A percentile compares a stretch with the other conserved stretches of the same genome.
These are phyloP conservation scores for Polyommatus icarus DNA, from an alignment of 2,888 invertebrate genomes.

Conservation along the genomic window DNA sequence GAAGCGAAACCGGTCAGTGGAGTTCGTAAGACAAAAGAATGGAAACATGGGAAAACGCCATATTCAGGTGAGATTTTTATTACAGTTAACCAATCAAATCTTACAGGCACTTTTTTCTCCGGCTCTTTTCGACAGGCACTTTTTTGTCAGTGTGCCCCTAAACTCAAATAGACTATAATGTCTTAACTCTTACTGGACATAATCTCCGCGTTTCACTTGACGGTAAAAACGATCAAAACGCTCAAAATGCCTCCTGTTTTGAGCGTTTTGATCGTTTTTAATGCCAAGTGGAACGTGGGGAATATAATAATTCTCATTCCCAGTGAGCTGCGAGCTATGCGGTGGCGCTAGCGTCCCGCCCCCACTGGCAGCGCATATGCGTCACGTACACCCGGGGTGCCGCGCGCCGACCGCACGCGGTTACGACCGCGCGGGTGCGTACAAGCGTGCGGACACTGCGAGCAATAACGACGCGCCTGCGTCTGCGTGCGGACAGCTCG, in stretches of 20 bases:
- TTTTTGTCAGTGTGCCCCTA: too few relatives aligned
- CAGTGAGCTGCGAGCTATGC: constrained; percentile 91
- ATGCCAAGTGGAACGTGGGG: too few relatives aligned
- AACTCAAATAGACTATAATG: too few relatives aligned
- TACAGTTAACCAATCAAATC: too few relatives aligned
- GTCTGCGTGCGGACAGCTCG: constrained; percentile 60
- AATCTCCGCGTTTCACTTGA: too few relatives aligned
- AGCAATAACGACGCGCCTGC: constrained; percentile 48
- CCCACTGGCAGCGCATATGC: constrained; percentile 96
- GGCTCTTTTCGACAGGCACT: too few relatives aligned
- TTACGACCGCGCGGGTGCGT: constrained; percentile 94
- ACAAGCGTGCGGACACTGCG: constrained; percentile 82
- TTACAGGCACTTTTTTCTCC: too few relatives aligned
- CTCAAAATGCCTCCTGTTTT: too few relatives aligned
- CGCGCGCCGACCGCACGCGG: constrained; percentile 92
- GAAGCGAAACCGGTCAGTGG: constrained; percentile 48
- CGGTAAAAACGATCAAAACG: too few relatives aligned
- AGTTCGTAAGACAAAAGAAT: constrained; percentile 57
- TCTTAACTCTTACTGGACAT: too few relatives aligned
- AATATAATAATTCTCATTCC: not conserved
- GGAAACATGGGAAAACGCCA: constrained; percentile 54
- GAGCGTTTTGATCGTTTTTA: too few relatives aligned
- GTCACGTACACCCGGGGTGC: constrained; percentile 94
- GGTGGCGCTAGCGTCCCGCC: constrained; percentile 83
- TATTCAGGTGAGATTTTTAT: constrained; percentile 51